Base-by-base conservation (phyloP, 1,140 invertebrate species). In the Trichonephila inaurata region DNA sequence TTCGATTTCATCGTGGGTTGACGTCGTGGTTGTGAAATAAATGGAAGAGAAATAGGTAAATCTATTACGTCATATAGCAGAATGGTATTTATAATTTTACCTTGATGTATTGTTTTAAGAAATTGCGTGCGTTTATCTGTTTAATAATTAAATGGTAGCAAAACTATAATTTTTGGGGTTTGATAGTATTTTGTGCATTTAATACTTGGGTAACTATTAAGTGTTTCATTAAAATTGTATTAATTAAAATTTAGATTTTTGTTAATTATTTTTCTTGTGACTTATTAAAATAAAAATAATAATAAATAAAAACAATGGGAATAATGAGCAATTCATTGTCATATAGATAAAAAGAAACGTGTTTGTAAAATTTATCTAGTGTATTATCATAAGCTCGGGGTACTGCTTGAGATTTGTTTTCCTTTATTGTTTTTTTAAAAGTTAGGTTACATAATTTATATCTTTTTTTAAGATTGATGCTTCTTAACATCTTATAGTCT, bases 11-110 rank as follows among this genome's bases (percentile, higher is more conserved):
- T 58, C 18, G 7, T 83, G 19, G n/a, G 51, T 83, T 83, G 82
- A 83, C 82, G 82, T 83, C 82, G 82, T 83, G 82, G 51, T 83
- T 83, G 51, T 58, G 82, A 58, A 83, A 58, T 58, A 83, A 51
- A 83, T 83, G 40, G 51, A 60, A 44, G 33, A 40, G 24, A 83
- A 83, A 19, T 83, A 83, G 82, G 44, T 58, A 58, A 83, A 83
- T 58, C 40, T 83, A 83, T 83, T 83, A 83, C 82, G 82, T 83
- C 82, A 83, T 83, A 8, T 83, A 8, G 33, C 8, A 8, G 51
- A 58, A 83, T 83, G 82, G 44, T 83, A 83, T 83, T 60, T 83
- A 83, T 83, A 58, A 83, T 83, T 28, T 58, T 58, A 14, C 24
- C 21, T 58, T 83, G 82, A 58, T 58, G 14, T 58, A 83, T 58